Conservation (phyloP, 37 sponge, comb jelly and placozoan genomes). For the Diacarnus erythraeanus region DNA sequence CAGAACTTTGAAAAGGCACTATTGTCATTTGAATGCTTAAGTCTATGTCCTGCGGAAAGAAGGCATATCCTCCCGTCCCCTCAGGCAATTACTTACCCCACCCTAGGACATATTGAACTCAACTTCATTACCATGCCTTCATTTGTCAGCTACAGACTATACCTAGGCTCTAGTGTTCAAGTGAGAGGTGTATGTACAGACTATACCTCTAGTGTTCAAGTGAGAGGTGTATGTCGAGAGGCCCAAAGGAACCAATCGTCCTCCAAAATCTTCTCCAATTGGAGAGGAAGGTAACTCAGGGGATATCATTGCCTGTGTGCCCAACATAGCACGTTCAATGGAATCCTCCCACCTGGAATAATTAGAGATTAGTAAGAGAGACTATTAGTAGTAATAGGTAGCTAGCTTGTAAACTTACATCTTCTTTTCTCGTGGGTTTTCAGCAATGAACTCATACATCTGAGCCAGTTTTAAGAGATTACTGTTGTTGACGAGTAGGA, state of each 20-base stretch:
- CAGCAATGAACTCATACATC: constrained; percentile 76
- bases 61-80: background rate
- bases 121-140: too few relatives aligned
- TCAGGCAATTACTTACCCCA: background rate
- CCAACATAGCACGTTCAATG: constrained; percentile 50
- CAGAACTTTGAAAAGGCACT: too few relatives aligned
- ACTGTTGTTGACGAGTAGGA: constrained; percentile 65
- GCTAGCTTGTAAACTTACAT: constrained; percentile 19
- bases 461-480: constrained; percentile 60
- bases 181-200: background rate
- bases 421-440: constrained; percentile 59
- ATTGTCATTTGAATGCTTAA: too few relatives aligned
- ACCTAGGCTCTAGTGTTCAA: constrained; percentile 27
- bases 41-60: too few relatives aligned
- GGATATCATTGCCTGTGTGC: background rate
- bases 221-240: background rate
- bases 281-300: constrained; percentile 28
- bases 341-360: constrained; percentile 61
- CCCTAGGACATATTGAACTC: background rate
- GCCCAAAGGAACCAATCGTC: background rate
- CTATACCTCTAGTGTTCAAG: constrained; percentile 23
- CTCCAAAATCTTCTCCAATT: background rate
- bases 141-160: background rate
- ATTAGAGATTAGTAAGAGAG: too few relatives aligned
- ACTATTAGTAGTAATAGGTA: too few relatives aligned